Base-by-base conservation (phyloP, 2,113 vertebrate species). In the Motacilla alba region DNA sequence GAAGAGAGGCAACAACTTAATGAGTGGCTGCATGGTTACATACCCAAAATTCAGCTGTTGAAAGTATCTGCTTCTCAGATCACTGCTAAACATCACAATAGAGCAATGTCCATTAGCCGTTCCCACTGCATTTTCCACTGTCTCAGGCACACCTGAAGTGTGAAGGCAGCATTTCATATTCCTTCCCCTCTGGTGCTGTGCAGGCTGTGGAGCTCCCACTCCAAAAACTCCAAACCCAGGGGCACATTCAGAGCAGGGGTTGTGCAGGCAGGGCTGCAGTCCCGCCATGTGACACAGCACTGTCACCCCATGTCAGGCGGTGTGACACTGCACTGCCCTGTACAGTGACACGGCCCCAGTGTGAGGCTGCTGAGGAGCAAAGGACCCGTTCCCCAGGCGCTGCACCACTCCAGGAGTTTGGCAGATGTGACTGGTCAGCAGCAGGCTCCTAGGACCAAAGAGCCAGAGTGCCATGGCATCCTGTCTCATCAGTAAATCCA, bases 221-320 rank as follows among this genome's bases (percentile, higher is more conserved):
- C 35, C 35, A 35, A 35, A 35, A 35, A 0, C 31, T 73, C 55
- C 0, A 0, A 23, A 33, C 35, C 10, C 6, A 0, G 22, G 7
- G 24, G 33, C 55, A 23, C 33, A 7, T 0, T 2, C 78, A 11
- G 52, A 86, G 53, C 49, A 33, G 21, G n/a, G 47, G 6, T 1
- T 62, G 23, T 53, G 88, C 88, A 59, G 83, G 46, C 46, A 4
- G 4, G 23, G 67, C 79, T 93, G 67, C 62, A 11, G 35, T 46
- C 39, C 62, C 66, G 15, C 17, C 5, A 0, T 0, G 1, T 66
- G 74, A 35, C 60, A 14, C 1, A 8, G 50, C 37, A 24, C 62
- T 78, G 84, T 53, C 85, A 59, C 83, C 75, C 35, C 27, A 2
- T 14, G 27, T 64, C 67, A 17, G 70, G 88, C 64, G 27, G 6